Percentiles rank a stretch among this genome's conserved stretches.
phyloP scores from a whole-genome alignment of 1,140 invertebrate species.

The Atta colombica region DNA sequence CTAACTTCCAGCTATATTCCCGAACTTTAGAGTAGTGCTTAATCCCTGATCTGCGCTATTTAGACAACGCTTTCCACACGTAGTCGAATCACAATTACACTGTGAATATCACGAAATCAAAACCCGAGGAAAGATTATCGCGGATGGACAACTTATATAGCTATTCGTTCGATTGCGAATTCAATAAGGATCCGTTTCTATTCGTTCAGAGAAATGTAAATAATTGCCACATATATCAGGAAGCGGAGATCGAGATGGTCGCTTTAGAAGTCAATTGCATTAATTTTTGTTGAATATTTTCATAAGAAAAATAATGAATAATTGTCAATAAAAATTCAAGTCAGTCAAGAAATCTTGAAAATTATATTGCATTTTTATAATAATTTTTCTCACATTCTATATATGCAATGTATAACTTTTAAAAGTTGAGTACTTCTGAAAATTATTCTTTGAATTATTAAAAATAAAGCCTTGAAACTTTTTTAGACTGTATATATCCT shows the following conservation, averaged over 20 bases:
- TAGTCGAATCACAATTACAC: conserved; percentile 69
- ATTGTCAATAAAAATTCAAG: not conserved
- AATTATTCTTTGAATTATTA: conserved; percentile 1
- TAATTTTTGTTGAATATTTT: not conserved
- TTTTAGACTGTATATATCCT: not conserved
- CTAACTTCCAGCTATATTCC: conserved; percentile 52
- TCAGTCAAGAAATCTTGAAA: not conserved
- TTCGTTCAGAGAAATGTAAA: not conserved
- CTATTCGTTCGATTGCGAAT: conserved; percentile 1
- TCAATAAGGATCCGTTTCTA: conserved; percentile 22
- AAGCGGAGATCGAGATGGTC: conserved; percentile 22
- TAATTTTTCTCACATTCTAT: not conserved
- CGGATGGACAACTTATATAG: not conserved
- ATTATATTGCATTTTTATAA: not conserved
- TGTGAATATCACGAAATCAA: conserved; percentile 8
- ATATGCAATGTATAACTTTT: not conserved
- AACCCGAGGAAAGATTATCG: not conserved
- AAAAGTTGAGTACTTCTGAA: not conserved
- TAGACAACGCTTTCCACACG: conserved; percentile 68
- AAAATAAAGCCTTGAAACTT: not conserved
- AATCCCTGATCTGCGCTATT: conserved; percentile 61
- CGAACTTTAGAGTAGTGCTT: conserved; percentile 71
- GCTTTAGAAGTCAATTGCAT: not conserved
- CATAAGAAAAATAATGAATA: not conserved
- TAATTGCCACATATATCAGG: too few species aligned